Evolutionary conservation across 1,140 invertebrate species (phyloP).

Genomic region (Eurosta solidaginis): DNA sequence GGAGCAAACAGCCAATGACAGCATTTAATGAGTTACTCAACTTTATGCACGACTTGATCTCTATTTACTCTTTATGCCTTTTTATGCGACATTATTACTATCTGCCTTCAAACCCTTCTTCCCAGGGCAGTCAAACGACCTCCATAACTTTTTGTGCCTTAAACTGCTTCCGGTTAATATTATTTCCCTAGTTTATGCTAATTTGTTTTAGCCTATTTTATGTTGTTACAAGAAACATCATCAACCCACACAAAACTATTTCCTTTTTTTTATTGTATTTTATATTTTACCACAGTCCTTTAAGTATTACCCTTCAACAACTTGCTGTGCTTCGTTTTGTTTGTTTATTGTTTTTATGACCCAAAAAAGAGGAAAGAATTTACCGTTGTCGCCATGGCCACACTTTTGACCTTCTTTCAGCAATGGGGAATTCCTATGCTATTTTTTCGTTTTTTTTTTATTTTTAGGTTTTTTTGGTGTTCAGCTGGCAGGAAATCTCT

Average conservation of each 20-base stretch:
- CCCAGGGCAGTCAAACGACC: no score
- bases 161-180: background rate
- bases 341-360: conserved; percentile 19
- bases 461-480: no score
- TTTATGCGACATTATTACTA: background rate
- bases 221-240: background rate
- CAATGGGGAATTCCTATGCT: background rate
- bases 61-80: background rate
- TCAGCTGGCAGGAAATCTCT: background rate
- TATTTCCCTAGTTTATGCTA: conserved; percentile 1
- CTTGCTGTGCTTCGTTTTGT: background rate
- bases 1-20: background rate
- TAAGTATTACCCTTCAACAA: background rate
- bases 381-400: background rate
- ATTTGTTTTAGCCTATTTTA: background rate
- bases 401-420: conserved; percentile 6
- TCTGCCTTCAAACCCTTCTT: no score
- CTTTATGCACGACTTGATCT: background rate
- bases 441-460: background rate
- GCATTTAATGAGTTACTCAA: conserved; percentile 7
- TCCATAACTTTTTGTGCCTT: no score
- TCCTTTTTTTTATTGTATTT: background rate
- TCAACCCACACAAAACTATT: background rate
- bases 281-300: background rate
- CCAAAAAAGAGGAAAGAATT: conserved; percentile 3